Percentiles rank a stretch among this genome's conserved stretches.
These are phyloP conservation scores for Amphiprion clarkii DNA, from an alignment of 2,797 vertebrate genomes.

Conservation along the genomic window DNA sequence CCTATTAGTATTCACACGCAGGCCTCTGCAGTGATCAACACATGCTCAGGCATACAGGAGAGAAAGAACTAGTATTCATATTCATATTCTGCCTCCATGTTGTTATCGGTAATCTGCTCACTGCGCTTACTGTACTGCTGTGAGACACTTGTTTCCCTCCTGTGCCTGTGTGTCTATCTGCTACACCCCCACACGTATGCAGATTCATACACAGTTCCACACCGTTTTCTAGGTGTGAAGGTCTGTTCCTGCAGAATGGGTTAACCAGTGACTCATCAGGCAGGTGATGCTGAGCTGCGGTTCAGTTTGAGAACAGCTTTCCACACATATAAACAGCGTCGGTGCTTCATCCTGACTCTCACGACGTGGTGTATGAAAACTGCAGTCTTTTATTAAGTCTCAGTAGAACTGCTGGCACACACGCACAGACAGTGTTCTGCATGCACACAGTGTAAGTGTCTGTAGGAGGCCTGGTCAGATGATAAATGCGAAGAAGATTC, in stretches of 20 bases:
- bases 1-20: constrained; percentile 70
- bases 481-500: constrained; percentile 27
- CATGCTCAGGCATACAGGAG: constrained; percentile 51
- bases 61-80: constrained; percentile 39
- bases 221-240: constrained; percentile 30
- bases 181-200: constrained; percentile 43
- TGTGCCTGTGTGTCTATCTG: constrained; percentile 13
- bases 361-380: not conserved
- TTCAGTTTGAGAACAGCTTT: constrained; percentile 4
- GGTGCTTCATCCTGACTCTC: not conserved
- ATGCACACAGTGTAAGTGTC: constrained; percentile 23
- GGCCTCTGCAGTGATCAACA: constrained; percentile 68
- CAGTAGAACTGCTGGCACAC: not conserved
- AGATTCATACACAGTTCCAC: constrained; percentile 27
- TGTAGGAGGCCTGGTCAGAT: constrained; percentile 47
- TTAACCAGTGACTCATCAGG: constrained; percentile 5
- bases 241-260: constrained; percentile 6
- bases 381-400: not conserved
- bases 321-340: not conserved
- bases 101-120: constrained; percentile 64
- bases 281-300: constrained; percentile 1
- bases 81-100: constrained; percentile 50
- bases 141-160: constrained; percentile 19
- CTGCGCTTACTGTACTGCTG: constrained; percentile 31
- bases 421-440: not conserved